Evolutionary conservation across 2,113 vertebrate species (phyloP), one percentile per base, ranked within the genome.

Genomic region (Cariama cristata): DNA sequence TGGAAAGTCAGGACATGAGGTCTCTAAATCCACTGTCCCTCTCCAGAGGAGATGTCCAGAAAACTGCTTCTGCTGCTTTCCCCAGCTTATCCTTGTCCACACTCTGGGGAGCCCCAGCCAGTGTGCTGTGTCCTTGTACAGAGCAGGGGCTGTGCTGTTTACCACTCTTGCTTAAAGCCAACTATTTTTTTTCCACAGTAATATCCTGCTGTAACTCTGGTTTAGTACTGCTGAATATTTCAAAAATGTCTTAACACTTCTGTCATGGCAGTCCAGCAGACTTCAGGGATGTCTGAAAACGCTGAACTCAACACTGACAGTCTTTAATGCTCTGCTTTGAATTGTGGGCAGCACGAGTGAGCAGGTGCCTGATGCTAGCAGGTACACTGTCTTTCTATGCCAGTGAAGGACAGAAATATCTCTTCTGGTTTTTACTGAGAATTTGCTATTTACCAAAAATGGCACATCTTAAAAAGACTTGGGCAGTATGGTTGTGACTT

Each of bases 41-140:
- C 20, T 81, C 62, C 49, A 67, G 32, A 64, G 6, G n/a, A 85
- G 45, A 23, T 30, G 16, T 62, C 47, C 13, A 47, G 44, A 79
- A 38, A 74, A 84, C 33, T 58, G 7, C 17, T 45, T 47, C 27
- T 63, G 18, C 11, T 44, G 23, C 50, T 45, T 82, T 69, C 15
- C 7, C 12, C 16, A 24, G 26, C 20, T 68, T 17, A 56, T 27
- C 35, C 11, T 44, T 50, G 8, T 50, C 19, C 11, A 33, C 42
- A 12, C 5, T 14, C 18, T 50, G 32, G 27, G 8, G 16, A 71
- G 23, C 13, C 27, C 12, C 22, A 44, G 26, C 6, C 13, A 38
- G 56, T 42, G 19, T 0, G 0, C 42, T 49, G 22, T 2, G 2
- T 7, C 11, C 18, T 4, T 7, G 42, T 28, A 49, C n/a, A 44